Percentiles rank a stretch among this genome's conserved stretches.
phyloP scores from a whole-genome alignment of 2,113 vertebrate species.

The Anolis sagrei region DNA sequence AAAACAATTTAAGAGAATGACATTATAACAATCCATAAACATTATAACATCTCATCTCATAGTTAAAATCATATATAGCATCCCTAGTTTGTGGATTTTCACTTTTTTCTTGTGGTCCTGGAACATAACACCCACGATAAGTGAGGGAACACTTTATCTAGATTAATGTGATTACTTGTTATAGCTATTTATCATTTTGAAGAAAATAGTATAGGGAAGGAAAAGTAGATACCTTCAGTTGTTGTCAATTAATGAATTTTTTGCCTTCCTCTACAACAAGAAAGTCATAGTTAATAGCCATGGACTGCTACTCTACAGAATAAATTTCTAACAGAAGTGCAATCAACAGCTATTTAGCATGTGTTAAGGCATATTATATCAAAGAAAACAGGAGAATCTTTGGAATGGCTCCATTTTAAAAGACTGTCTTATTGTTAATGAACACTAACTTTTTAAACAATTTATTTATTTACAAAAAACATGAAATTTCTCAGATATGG shows the following conservation, averaged over 20 bases:
- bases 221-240: conserved; percentile 21
- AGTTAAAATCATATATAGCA: too few relatives aligned
- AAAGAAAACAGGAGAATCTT: conserved; percentile 48
- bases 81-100: too few relatives aligned
- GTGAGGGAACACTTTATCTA: too few relatives aligned
- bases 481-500: not conserved
- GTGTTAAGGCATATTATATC: conserved; percentile 68
- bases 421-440: not conserved
- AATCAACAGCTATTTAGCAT: conserved; percentile 68
- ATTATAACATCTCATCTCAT: too few relatives aligned
- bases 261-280: conserved; percentile 48
- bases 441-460: not conserved
- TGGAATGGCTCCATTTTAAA: conserved; percentile 6
- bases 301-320: conserved; percentile 61
- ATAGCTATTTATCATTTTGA: not conserved
- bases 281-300: conserved; percentile 66
- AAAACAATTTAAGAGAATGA: too few relatives aligned
- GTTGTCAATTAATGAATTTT: conserved; percentile 68
- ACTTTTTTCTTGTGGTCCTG: too few relatives aligned
- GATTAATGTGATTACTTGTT: too few relatives aligned
- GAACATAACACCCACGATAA: too few relatives aligned
- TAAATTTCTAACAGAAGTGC: conserved; percentile 58
- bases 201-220: not conserved
- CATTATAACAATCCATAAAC: too few relatives aligned
- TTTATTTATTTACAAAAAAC: too few relatives aligned